Percentiles rank a stretch among this genome's conserved stretches.
These are phyloP conservation scores for Columba guinea DNA, from an alignment of 2,797 vertebrate species.

Conservation along the genomic window DNA sequence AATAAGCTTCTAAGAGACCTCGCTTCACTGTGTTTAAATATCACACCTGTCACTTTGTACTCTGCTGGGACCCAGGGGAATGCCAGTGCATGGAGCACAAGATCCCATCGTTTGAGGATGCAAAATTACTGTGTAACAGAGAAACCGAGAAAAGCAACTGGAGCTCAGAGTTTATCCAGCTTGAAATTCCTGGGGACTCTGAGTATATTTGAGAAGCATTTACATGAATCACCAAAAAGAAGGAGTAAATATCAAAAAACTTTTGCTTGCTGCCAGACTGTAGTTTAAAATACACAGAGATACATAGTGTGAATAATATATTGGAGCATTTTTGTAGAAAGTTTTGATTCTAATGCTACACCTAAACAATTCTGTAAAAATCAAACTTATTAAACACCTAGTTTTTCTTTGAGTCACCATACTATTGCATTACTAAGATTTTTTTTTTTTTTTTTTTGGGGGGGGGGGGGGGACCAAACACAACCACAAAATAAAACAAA, in stretches of 20 bases:
- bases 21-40: background rate
- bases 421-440: background rate
- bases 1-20: background rate
- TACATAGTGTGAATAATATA: background rate
- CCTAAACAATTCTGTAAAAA: background rate
- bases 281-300: background rate
- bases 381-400: background rate
- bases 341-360: background rate
- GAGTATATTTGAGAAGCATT: background rate
- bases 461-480: background rate
- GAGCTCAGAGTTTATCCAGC: background rate
- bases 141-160: background rate
- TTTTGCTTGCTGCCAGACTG: background rate
- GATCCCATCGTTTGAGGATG: background rate
- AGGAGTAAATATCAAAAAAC: background rate
- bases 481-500: background rate
- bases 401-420: background rate
- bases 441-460: background rate
- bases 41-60: background rate
- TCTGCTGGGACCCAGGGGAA: background rate
- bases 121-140: background rate
- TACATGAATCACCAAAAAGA: background rate
- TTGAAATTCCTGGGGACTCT: background rate
- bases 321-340: background rate
- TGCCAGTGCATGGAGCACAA: background rate